phyloP scores from a whole-genome alignment of 1,140 invertebrate genomes.

The Pseudoatta argentina region DNA sequence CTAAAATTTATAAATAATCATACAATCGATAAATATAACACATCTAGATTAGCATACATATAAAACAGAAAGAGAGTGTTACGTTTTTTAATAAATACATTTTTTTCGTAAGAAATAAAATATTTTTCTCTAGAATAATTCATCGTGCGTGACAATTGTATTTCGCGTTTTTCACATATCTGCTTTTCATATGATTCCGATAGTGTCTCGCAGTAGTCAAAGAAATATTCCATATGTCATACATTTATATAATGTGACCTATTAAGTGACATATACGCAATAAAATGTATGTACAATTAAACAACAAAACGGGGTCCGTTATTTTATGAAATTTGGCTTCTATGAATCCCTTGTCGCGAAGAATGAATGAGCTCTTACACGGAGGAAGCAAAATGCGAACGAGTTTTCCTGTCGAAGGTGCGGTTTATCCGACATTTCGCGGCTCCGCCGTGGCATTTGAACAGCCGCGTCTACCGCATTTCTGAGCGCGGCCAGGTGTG shows the following conservation, averaged over 20 bases:
- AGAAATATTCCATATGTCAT: neutral
- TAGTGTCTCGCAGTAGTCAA: neutral
- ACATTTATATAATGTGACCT: neutral
- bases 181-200: neutral
- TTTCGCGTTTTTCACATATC: neutral
- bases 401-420: conserved; percentile 37
- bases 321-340: conserved; percentile 18
- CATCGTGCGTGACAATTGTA: neutral
- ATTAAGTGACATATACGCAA: conserved; percentile 9
- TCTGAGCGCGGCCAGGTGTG: conserved; percentile 47
- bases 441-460: conserved; percentile 68
- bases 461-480: conserved; percentile 40
- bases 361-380: neutral
- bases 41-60: neutral
- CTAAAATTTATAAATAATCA: neutral
- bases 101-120: neutral
- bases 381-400: conserved; percentile 51
- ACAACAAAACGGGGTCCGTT: neutral
- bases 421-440: conserved; percentile 69
- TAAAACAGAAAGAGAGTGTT: neutral
- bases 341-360: conserved; percentile 7
- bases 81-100: neutral
- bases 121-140: neutral
- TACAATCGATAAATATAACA: neutral
- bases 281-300: conserved; percentile 9